Percentiles rank a stretch among this genome's conserved stretches.
Evolutionary conservation across 1,140 invertebrate species (phyloP).

Genomic region (Eciton burchellii): DNA sequence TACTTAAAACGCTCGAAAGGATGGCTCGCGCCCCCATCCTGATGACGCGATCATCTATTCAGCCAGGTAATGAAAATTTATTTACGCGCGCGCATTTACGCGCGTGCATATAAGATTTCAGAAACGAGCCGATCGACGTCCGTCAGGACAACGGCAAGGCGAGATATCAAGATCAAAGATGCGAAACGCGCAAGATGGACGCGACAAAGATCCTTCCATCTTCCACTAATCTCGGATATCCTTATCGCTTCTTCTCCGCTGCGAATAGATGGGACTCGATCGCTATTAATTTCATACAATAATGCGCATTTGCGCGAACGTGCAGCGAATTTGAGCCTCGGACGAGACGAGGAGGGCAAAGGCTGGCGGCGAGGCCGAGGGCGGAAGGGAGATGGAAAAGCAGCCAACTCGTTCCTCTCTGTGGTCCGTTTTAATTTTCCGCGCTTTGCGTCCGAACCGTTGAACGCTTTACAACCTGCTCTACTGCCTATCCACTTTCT

Average conservation of each 20-base stretch:
- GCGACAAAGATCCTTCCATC: background rate
- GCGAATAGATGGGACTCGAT: conserved; percentile 23
- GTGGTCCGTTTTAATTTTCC: conserved; percentile 63
- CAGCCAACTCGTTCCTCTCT: conserved; percentile 52
- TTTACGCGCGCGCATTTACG: too few species aligned
- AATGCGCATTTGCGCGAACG: conserved; percentile 27
- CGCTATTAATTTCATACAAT: conserved; percentile 53
- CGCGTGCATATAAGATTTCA: too few species aligned
- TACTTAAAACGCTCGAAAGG: background rate
- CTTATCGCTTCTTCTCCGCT: conserved; percentile 13
- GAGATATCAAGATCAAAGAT: background rate
- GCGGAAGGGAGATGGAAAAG: conserved; percentile 42
- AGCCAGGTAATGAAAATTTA: too few species aligned
- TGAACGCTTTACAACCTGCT: conserved; percentile 50
- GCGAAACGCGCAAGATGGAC: background rate
- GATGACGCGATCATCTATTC: too few species aligned
- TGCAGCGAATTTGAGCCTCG: background rate
- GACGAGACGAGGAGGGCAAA: background rate
- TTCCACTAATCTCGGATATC: background rate
- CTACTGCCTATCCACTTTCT: conserved; percentile 47
- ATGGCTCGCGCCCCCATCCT: background rate
- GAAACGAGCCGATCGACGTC: too few species aligned
- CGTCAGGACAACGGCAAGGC: too few species aligned
- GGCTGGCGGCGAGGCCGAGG: conserved; percentile 30
- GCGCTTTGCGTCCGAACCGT: conserved; percentile 60